phyloP scores from a whole-genome alignment of 2,888 invertebrate species.

The Rotaria magnacalcarata region DNA sequence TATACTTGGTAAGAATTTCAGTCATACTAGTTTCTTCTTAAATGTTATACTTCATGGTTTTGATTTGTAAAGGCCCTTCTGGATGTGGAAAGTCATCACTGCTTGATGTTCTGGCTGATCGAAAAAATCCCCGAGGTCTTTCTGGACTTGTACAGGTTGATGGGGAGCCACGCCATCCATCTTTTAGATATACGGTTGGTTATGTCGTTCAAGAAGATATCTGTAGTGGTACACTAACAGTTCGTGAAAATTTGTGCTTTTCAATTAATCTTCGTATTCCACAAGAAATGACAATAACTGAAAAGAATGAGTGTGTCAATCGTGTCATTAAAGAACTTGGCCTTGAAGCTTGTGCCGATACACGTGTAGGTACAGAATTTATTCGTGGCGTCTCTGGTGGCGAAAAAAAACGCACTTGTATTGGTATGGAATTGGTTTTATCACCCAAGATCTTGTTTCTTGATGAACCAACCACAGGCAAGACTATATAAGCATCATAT shows the following conservation, averaged over 20 bases:
- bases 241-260: slow-evolving; percentile 50
- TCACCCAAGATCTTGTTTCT: slow-evolving; percentile 57
- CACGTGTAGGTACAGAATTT: slow-evolving; percentile 58
- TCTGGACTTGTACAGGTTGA: slow-evolving; percentile 54
- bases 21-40: too few relatives aligned
- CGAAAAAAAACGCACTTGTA: slow-evolving; percentile 58
- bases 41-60: too few relatives aligned
- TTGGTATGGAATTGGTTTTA: slow-evolving; percentile 60
- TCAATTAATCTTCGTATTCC: slow-evolving; percentile 57
- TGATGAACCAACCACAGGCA: slow-evolving; percentile 50
- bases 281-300: slow-evolving; percentile 48
- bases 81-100: slow-evolving; percentile 59
- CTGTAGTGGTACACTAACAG: slow-evolving; percentile 51
- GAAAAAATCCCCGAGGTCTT: slow-evolving; percentile 54
- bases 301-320: slow-evolving; percentile 51
- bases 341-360: slow-evolving; percentile 54
- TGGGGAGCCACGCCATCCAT: slow-evolving; percentile 54
- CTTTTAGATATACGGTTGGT: slow-evolving; percentile 58
- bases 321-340: slow-evolving; percentile 56
- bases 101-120: slow-evolving; percentile 56
- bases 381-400: slow-evolving; percentile 60
- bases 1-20: slow-evolving; percentile 51
- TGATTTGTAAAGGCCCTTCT: slow-evolving; percentile 51
- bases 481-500: slow-evolving; percentile 42
- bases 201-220: slow-evolving; percentile 57